Evolutionary conservation across 2,888 invertebrate genomes (phyloP), one percentile per base, ranked within the genome.

Genomic region (Smittia sp.): DNA sequence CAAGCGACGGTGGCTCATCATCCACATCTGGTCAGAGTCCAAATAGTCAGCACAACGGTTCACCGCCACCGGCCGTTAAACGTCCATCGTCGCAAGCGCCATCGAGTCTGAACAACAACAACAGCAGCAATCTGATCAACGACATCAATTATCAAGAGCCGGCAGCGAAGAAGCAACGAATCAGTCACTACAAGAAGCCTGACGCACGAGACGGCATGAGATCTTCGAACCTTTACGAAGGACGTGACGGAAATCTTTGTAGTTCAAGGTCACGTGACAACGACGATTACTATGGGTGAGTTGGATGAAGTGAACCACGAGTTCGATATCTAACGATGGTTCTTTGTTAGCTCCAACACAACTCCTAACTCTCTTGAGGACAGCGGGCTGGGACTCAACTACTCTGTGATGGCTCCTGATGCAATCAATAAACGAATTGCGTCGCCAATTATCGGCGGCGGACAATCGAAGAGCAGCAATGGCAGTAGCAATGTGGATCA

Each of bases 1-100:
- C 92, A 80, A 93, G 92, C 78, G 94, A 94, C 80, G 87, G 89
- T 76, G 73, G 73, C 15, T 73, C 73, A 39, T 89, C 89, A 77
- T 91, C 92, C 41, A 88, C 88, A 62, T 89, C 89, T 77, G 91
- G 93, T 58, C 92, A 92, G 79, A 93, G 93, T 75, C 90, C 94
- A 1, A 88, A 88, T 74, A 89, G 89, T 77, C 89, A 88, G 74
- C 89, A 88, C 78, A 89, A 89, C 27, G 89, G 88, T 75, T 92
- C 91, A 75, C 92, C 92, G 75, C 91, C 91, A 9, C 84, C 85
- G 7, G 80, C 84, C 74, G 81, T 85, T 83, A 87, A 87, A 79
- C 85, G 88, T 80, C 88, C 78, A 77, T 80, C 80, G 77, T 79
- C 80, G 66, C 82, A 89, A 72, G 87, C 86, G 73, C 78, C 67